phyloP scores from a whole-genome alignment of 2,113 vertebrate species.

The Plecturocebus donacophilus region DNA sequence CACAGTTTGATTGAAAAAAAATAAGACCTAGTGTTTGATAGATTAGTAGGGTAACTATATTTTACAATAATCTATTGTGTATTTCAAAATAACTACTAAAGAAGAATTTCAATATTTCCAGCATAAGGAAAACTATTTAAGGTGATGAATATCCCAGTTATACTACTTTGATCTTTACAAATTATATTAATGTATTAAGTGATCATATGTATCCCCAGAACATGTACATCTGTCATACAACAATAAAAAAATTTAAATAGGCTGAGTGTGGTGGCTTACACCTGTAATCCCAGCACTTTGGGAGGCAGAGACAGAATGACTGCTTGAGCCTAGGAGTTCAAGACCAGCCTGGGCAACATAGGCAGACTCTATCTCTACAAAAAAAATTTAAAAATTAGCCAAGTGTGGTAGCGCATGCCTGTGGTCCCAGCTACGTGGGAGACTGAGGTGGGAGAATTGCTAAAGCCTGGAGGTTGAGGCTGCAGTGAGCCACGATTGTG shows the following conservation, averaged over 20 bases:
- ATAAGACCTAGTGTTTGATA: neutral
- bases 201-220: neutral
- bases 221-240: neutral
- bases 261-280: neutral
- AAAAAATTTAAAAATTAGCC: too few species aligned
- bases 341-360: too few species aligned
- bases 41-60: neutral
- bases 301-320: too few species aligned
- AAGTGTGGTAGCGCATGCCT: too few species aligned
- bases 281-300: neutral
- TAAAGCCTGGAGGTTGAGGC: too few species aligned
- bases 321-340: too few species aligned
- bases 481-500: too few species aligned
- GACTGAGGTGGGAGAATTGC: too few species aligned
- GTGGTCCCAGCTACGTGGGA: too few species aligned
- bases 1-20: neutral
- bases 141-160: neutral
- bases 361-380: too few species aligned
- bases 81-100: neutral
- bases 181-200: neutral
- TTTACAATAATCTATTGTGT: neutral
- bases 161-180: neutral
- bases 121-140: neutral
- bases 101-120: neutral
- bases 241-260: too few species aligned